phyloP scores from a whole-genome alignment of 2,888 invertebrate species.

The Metacarcinus magister region DNA sequence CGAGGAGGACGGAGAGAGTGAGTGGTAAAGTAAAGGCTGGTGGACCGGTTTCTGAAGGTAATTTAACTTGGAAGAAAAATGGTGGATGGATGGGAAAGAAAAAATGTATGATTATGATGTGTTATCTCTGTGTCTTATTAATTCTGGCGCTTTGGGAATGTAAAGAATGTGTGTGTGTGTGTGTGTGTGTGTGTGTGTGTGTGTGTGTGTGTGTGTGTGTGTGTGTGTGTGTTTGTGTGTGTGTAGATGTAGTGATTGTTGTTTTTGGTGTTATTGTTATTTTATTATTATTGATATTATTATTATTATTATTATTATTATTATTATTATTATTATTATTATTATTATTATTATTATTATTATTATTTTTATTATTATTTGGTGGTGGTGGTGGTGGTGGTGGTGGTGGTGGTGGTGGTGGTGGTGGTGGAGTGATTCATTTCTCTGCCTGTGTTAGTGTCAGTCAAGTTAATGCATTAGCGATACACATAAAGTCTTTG shows the following conservation, averaged over 20 bases:
- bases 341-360: neutral
- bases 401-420: no score
- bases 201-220: no score
- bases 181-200: no score
- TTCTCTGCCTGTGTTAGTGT: neutral
- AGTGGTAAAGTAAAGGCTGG: no score
- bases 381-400: no score
- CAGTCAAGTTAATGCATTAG: conserved; percentile 6
- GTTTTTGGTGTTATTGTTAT: neutral
- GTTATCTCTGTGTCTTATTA: neutral
- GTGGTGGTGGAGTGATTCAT: no score
- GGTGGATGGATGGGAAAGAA: neutral
- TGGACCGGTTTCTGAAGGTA: neutral
- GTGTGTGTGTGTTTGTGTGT: no score
- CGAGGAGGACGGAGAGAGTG: neutral
- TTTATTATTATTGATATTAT: neutral
- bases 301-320: neutral
- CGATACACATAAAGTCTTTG: neutral
- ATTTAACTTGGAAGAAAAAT: neutral
- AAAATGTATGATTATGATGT: neutral
- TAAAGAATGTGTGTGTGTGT: neutral
- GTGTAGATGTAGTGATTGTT: neutral
- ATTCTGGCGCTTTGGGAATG: neutral
- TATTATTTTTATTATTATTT: neutral
- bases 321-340: neutral